Evolutionary conservation across 2,888 invertebrate species (phyloP), one percentile per base, ranked within the genome.

Genomic region (Drosophila yooni): DNA sequence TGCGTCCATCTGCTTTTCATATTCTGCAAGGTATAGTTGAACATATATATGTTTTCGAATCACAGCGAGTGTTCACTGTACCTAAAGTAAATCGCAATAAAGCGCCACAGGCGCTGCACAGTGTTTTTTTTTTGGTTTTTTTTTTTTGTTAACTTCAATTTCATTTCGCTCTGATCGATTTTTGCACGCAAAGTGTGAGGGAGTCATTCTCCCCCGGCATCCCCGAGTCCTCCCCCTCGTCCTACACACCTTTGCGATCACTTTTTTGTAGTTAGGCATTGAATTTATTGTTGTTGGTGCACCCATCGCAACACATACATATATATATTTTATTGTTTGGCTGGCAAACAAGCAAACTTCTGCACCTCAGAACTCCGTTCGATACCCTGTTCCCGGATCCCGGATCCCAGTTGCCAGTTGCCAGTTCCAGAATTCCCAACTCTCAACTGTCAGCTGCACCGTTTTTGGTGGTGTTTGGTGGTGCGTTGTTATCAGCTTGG

Each of bases 141-240:
- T 34, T 51, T 51, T 51, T 33, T 51, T 8, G 29, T 51, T 36
- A 86, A 79, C 88, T 85, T 89, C 86, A 85, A 90, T 90, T 89
- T 89, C 88, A 90, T 84, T 88, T 83, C 68, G 80, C 72, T 70
- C 88, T 90, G 90, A 91, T 91, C 91, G 91, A 89, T 91, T 91
- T 90, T 87, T 85, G 88, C 91, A 91, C 86, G 91, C 90, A 89
- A 91, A 85, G 79, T 83, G 89, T 89, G 90, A 83, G 82, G 82
- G 83, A 79, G 79, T 76, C 74, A 64, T 67, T 40, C 29, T 29
- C 27, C 18, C 11, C 48, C 40, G 18, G 38, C 51, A 33, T n/a
- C 18, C 18, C n/a, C 18, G 18, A 10, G 1, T 5, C 15, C 2
- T 2, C n/a, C 2, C 21, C 48, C 46, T 15, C 21, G 15, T 11